A percentile compares a stretch with the other conserved stretches of the same genome.
These are phyloP conservation scores for Phymatocera aterrima DNA, from an alignment of 2,888 invertebrate genomes.

Conservation along the genomic window DNA sequence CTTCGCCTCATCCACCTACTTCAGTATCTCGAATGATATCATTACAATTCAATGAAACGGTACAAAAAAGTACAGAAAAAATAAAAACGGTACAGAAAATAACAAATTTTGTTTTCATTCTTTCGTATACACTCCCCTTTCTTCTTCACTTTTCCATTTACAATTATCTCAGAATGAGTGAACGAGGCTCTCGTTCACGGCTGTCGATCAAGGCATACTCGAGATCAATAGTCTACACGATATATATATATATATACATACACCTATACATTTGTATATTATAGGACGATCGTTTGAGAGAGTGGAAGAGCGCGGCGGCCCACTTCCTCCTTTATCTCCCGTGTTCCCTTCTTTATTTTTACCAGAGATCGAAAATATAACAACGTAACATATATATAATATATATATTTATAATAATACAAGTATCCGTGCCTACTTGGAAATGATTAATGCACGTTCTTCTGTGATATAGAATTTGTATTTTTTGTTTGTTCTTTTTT, in stretches of 20 bases:
- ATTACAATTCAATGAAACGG: too few relatives aligned
- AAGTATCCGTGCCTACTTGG: conserved; percentile 4
- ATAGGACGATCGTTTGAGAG: conserved; percentile 24
- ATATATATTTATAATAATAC: too few relatives aligned
- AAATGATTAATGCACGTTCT: conserved; percentile 37
- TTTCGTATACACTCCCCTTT: background rate
- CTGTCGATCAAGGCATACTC: conserved; percentile 11
- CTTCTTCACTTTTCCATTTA: background rate
- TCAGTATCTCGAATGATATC: too few relatives aligned
- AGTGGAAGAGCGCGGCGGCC: conserved; percentile 1
- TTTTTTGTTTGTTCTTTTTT: too few relatives aligned
- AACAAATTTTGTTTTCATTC: too few relatives aligned
- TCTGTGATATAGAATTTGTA: conserved; percentile 12
- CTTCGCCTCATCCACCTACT: too few relatives aligned
- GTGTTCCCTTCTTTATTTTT: too few relatives aligned
- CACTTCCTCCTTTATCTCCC: conserved; percentile 21
- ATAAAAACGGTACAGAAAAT: too few relatives aligned
- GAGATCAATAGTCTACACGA: conserved; percentile 11
- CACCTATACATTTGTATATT: background rate
- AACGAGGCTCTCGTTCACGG: background rate
- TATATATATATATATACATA: background rate
- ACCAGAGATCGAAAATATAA: conserved; percentile 28
- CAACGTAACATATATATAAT: too few relatives aligned
- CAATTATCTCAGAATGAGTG: conserved; percentile 4
- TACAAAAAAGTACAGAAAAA: too few relatives aligned